Conservation (phyloP, 2,797 vertebrate species). For the Enteromius viviparus region DNA sequence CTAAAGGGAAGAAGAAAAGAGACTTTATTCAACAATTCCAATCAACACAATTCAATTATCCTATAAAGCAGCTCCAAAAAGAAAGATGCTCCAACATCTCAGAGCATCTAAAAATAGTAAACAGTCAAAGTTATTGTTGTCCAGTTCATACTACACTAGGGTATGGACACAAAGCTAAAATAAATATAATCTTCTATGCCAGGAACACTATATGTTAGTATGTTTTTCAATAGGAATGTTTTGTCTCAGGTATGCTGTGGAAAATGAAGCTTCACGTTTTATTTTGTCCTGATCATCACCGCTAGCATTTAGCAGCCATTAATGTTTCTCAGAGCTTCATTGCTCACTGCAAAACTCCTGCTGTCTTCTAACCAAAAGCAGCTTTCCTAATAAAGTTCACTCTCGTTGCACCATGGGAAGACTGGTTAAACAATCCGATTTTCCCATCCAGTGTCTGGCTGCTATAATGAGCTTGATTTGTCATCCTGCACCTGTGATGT, state of each 20-base stretch:
- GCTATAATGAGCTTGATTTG: constrained; percentile 42
- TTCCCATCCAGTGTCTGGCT: constrained; percentile 35
- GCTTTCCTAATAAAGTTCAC: constrained; percentile 41
- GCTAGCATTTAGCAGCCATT: constrained; percentile 4
- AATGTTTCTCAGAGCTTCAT: constrained; percentile 26
- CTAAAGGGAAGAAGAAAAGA: neutral
- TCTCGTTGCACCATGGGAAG: constrained; percentile 19
- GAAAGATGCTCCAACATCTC: too few species aligned
- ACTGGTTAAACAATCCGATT: constrained; percentile 34
- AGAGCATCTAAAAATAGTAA: too few species aligned
- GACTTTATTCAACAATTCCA: too few species aligned
- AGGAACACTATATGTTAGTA: neutral
- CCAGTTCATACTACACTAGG: neutral
- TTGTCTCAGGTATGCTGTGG: neutral
- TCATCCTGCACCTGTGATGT: constrained; percentile 40
- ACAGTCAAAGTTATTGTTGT: neutral
- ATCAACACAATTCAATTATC: too few species aligned
- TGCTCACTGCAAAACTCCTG: constrained; percentile 30
- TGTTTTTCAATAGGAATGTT: neutral
- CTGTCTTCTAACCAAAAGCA: constrained; percentile 52
- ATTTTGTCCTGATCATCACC: constrained; percentile 1
- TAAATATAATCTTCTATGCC: neutral
- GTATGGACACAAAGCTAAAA: neutral
- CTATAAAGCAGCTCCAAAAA: too few species aligned
- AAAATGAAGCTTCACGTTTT: neutral